Conservation (phyloP, 2,888 invertebrate species). For the Himalopsyche tibetana region DNA sequence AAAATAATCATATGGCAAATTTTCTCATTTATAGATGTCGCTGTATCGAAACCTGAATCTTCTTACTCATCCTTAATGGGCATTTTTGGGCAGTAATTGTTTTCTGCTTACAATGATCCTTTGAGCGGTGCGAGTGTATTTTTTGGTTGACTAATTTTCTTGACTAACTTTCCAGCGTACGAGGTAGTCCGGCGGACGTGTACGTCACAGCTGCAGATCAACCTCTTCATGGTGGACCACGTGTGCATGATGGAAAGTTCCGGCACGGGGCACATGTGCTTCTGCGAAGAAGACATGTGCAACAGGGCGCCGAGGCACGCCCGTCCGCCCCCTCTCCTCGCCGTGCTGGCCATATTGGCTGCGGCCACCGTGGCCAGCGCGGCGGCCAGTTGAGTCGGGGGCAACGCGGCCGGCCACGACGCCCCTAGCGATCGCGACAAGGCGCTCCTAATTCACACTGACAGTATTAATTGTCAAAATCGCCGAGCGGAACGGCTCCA, state of each 20-base stretch:
- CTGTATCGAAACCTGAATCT: too few species aligned
- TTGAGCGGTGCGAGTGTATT: too few species aligned
- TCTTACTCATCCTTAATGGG: too few species aligned
- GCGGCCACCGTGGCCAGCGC: conserved; percentile 35
- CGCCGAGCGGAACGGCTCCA: neutral
- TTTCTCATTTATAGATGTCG: too few species aligned
- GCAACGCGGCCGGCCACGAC: conserved; percentile 39
- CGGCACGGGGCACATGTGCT: conserved; percentile 98
- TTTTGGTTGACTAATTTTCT: neutral
- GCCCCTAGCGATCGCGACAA: conserved; percentile 46
- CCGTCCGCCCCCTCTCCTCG: conserved; percentile 68
- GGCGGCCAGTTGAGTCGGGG: conserved; percentile 41
- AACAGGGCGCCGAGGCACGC: conserved; percentile 77
- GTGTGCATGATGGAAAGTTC: conserved; percentile 99
- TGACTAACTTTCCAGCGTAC: conserved; percentile 82
- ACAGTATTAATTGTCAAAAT: conserved; percentile 37
- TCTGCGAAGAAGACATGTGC: conserved; percentile 98
- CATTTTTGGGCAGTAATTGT: too few species aligned
- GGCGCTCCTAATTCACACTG: conserved; percentile 24
- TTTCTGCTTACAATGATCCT: too few species aligned
- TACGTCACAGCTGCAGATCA: conserved; percentile 95
- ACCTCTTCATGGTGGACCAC: conserved; percentile 98
- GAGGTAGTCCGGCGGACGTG: conserved; percentile 94
- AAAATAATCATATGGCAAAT: too few species aligned
- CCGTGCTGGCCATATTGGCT: conserved; percentile 49